Evolutionary conservation across 2,797 vertebrate species (phyloP), one percentile per base, ranked within the genome.

Genomic region (Malacoctenus gilli): DNA sequence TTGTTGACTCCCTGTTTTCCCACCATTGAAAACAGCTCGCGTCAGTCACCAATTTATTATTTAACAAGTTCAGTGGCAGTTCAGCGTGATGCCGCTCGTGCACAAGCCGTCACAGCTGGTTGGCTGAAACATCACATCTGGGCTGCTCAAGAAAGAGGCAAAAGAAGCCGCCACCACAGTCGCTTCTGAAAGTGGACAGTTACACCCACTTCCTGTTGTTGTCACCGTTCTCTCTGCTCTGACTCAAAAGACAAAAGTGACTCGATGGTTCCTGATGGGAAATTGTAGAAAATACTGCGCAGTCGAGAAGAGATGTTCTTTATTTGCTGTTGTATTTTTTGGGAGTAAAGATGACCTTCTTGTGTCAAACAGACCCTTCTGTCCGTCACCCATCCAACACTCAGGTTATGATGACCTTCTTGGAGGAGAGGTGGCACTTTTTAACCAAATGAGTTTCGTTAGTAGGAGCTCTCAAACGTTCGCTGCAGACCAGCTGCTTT

Each of bases 171-270:
- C 32, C 60, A 44, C 57, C 50, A 16, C 51, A 59, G 25, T 20
- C 9, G 54, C 54, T 70, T 72, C 21, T 68, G 69, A 77, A 78
- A 83, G 14, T 48, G 18, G 31, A 22, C 21, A 30, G 62, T 40
- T 57, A 55, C 78, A 77, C 79, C 78, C 82, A 80, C 54, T 85
- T 85, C 84, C 83, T 85, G 83, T 79, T 75, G 12, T 30, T 42
- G 35, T 4, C 37, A 14, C 15, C 1, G 21, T 10, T 7, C 13
- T 11, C 14, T 20, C 20, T 8, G 20, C 18, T 38, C 22, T 51
- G 14, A 46, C 25, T 23, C n/a, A n/a, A n/a, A n/a, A n/a, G n/a
- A n/a, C n/a, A n/a, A n/a, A n/a, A n/a, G n/a, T n/a, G n/a, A n/a
- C n/a, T n/a, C n/a, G n/a, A n/a, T n/a, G n/a, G n/a, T n/a, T n/a